These are phyloP conservation scores for Noctuana brunneofusca DNA, from an alignment of 2,888 invertebrate genomes.

Conservation along the genomic window DNA sequence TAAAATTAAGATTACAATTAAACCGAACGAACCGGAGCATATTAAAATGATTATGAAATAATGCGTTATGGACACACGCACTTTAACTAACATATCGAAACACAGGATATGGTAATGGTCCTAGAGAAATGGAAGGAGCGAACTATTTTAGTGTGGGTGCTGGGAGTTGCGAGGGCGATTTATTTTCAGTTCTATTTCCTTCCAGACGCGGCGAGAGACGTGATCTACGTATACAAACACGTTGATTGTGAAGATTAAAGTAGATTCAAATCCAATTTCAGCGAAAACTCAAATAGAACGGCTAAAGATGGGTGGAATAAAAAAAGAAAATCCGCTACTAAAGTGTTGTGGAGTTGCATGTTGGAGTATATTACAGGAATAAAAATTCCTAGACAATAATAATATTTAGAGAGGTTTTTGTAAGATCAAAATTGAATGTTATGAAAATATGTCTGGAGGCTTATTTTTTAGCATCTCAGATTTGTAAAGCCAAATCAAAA, in stretches of 20 bases:
- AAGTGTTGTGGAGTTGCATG: not conserved
- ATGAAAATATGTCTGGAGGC: too few relatives aligned
- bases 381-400: too few relatives aligned
- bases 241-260: conserved; percentile 42
- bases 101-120: conserved; percentile 80
- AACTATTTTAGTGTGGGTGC: conserved; percentile 78
- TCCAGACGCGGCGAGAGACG: conserved; percentile 53
- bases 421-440: too few relatives aligned
- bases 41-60: conserved; percentile 31
- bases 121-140: conserved; percentile 70
- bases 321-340: not conserved
- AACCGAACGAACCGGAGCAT: conserved; percentile 1
- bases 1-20: conserved; percentile 4
- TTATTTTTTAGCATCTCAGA: too few relatives aligned
- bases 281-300: conserved; percentile 7
- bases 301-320: not conserved
- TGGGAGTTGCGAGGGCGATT: conserved; percentile 70
- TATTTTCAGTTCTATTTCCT: conserved; percentile 80
- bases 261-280: conserved; percentile 23
- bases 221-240: conserved; percentile 37
- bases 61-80: conserved; percentile 52
- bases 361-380: too few relatives aligned
- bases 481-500: too few relatives aligned
- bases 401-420: too few relatives aligned
- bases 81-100: conserved; percentile 58